A percentile compares a stretch with the other conserved stretches of the same genome.
These are phyloP conservation scores for Eriocheir sinensis DNA, from an alignment of 1,140 invertebrate genomes.

Conservation along the genomic window DNA sequence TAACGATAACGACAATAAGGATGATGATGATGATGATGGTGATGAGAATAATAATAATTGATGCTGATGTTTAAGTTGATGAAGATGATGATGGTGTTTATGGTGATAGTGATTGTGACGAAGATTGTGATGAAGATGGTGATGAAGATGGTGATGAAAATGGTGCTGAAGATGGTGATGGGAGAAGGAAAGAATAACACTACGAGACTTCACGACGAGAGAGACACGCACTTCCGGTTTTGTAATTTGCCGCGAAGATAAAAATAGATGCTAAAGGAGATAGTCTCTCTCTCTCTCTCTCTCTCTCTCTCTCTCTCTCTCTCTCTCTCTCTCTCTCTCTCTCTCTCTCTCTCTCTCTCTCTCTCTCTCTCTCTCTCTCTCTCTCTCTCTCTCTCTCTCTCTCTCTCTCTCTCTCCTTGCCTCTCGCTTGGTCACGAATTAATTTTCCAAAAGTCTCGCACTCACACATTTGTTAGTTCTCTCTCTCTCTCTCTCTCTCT, in stretches of 20 bases:
- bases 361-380: constrained; percentile 16
- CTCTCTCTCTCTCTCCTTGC: neutral
- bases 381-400: no score
- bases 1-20: no score
- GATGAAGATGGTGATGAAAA: no score
- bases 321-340: no score
- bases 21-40: no score
- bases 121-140: no score
- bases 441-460: neutral
- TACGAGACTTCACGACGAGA: no score
- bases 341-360: neutral
- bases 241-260: neutral
- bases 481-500: neutral
- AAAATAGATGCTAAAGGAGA: neutral
- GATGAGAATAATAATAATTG: no score
- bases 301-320: constrained; percentile 20
- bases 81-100: no score
- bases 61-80: no score
- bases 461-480: neutral
- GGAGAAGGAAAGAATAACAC: no score
- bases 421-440: neutral
- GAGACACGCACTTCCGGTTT: neutral
- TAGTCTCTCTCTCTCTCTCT: constrained; percentile 19
- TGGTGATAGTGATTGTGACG: no score
- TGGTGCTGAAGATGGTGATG: neutral